A percentile compares a stretch with the other conserved stretches of the same genome.
These are phyloP conservation scores for Drosophila austrosaltans DNA, from an alignment of 2,888 invertebrate species.

Conservation along the genomic window DNA sequence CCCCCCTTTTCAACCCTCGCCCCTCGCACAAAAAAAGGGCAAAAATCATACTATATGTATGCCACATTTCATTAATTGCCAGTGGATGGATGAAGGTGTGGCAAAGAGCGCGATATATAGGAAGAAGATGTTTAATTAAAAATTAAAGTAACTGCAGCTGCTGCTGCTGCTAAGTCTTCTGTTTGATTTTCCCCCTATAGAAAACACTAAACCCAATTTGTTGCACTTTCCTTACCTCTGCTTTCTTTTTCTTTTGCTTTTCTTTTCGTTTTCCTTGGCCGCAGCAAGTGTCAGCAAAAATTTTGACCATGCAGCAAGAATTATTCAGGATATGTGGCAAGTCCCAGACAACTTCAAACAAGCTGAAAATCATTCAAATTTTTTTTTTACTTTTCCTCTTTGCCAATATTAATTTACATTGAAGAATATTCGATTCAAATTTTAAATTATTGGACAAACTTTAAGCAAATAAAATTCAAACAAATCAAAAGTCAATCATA, in stretches of 20 bases:
- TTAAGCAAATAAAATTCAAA: too few relatives aligned
- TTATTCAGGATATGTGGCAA: background rate
- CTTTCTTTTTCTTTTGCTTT: conserved; percentile 5
- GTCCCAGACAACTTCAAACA: too few relatives aligned
- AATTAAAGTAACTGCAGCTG: conserved; percentile 58
- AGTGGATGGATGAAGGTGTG: conserved; percentile 8
- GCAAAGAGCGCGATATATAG: conserved; percentile 8
- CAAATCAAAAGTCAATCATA: too few relatives aligned
- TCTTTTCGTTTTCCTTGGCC: conserved; percentile 39
- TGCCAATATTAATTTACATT: too few relatives aligned
- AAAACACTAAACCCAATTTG: conserved; percentile 39
- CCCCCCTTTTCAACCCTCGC: background rate
- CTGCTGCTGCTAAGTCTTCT: conserved; percentile 14
- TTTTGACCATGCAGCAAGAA: conserved; percentile 43
- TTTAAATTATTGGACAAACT: too few relatives aligned
- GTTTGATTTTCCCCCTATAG: conserved; percentile 49
- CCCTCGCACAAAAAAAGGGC: conserved; percentile 37
- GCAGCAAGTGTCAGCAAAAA: conserved; percentile 10
- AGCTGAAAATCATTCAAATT: background rate
- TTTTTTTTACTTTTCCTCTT: background rate
- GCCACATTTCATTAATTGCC: conserved; percentile 47
- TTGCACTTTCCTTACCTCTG: conserved; percentile 25
- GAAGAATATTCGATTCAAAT: too few relatives aligned
- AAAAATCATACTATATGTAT: conserved; percentile 30
- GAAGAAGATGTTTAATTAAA: conserved; percentile 64